Percentiles rank a stretch among this genome's conserved stretches.
Conservation (phyloP, 30 jellyfish, hydroid and myxozoan genomes). For the Sanderia malayensis region DNA sequence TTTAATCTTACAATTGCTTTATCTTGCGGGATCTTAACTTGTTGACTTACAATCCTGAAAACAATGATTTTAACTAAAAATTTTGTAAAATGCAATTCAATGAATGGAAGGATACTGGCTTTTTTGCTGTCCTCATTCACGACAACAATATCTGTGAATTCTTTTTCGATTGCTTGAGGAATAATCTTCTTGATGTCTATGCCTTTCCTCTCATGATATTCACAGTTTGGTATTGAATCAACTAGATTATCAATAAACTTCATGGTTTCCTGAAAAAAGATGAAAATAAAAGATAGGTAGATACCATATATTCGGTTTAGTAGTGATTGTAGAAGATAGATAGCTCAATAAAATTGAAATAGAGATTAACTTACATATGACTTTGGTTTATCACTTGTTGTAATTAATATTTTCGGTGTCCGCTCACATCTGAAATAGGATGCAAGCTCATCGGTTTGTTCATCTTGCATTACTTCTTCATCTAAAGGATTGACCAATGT, state of each 20-base stretch:
- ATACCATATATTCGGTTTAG: no score
- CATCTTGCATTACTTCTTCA: constrained; percentile 87
- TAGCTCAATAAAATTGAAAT: no score
- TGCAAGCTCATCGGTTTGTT: constrained; percentile 86
- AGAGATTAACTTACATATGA: constrained; percentile 60
- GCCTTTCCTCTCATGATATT: constrained; percentile 68
- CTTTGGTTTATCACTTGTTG: constrained; percentile 77
- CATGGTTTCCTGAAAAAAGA: constrained; percentile 81
- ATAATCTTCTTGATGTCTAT: constrained; percentile 63
- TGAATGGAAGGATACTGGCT: constrained; percentile 72
- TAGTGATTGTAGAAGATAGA: no score
- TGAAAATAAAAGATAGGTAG: no score
- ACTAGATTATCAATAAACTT: constrained; percentile 64
- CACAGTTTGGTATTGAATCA: constrained; percentile 69
- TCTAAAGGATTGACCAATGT: constrained; percentile 86
- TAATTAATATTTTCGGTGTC: constrained; percentile 77
- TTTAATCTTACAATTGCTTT: no score
- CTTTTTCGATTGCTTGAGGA: constrained; percentile 83
- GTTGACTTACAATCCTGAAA: no score
- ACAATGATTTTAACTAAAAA: no score
- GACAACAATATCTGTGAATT: constrained; percentile 75
- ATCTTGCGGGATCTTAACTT: no score
- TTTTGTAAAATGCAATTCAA: no score
- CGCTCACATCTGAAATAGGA: constrained; percentile 82
- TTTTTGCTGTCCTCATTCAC: constrained; percentile 82